These are phyloP conservation scores for Dolichallabes microphthalmus DNA, from an alignment of 2,113 vertebrate genomes.

Conservation along the genomic window DNA sequence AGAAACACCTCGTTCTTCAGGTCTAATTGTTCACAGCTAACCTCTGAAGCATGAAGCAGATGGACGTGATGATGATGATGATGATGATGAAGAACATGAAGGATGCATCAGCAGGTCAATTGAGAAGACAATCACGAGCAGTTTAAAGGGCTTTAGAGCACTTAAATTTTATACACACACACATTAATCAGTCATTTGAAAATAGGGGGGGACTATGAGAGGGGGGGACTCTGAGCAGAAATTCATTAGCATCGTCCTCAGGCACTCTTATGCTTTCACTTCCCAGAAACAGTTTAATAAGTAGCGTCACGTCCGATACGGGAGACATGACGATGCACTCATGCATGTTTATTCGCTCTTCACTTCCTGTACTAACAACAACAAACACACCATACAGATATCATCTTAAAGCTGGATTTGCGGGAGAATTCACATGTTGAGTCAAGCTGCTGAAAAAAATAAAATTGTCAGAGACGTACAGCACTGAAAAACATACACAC, in stretches of 20 bases:
- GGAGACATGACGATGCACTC: not conserved
- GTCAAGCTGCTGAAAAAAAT: not conserved
- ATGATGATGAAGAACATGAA: not conserved
- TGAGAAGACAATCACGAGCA: not conserved
- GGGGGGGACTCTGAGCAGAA: not conserved
- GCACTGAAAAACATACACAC: too few species aligned
- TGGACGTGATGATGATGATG: too few species aligned
- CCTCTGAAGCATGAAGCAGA: not conserved
- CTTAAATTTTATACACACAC: not conserved
- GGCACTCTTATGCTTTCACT: not conserved
- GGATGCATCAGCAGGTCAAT: constrained; percentile 2
- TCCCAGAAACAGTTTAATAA: not conserved
- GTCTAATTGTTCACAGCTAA: not conserved
- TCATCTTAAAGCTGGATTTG: not conserved
- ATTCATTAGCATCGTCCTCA: not conserved
- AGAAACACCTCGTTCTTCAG: not conserved
- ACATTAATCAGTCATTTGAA: not conserved
- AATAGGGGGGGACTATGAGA: too few species aligned
- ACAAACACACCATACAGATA: not conserved
- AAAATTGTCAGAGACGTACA: too few species aligned
- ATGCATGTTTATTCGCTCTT: not conserved
- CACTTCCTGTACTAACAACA: not conserved
- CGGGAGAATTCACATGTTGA: not conserved
- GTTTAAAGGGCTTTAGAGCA: not conserved
- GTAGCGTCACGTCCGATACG: not conserved